A percentile compares a stretch with the other conserved stretches of the same genome.
These are phyloP conservation scores for Apamea sordens DNA, from an alignment of 2,888 invertebrate species.

Conservation along the genomic window DNA sequence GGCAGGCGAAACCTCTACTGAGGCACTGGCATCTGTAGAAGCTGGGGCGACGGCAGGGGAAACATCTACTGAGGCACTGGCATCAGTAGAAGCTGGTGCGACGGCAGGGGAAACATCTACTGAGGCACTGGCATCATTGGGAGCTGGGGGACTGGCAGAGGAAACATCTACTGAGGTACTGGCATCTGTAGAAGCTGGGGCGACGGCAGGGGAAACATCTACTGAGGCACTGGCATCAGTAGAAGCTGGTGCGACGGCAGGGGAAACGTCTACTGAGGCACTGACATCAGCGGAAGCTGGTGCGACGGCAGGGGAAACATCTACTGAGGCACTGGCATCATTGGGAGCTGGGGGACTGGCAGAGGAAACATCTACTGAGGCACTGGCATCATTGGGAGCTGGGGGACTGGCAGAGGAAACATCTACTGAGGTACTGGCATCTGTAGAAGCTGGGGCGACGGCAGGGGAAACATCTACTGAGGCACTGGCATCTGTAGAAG, in stretches of 20 bases:
- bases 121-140: neutral
- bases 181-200: too few relatives aligned
- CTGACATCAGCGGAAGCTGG: too few relatives aligned
- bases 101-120: neutral
- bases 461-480: too few relatives aligned
- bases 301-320: neutral
- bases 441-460: too few relatives aligned
- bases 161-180: neutral
- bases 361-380: neutral
- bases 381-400: too few relatives aligned
- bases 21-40: accelerated
- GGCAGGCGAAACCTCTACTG: too few relatives aligned
- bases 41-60: accelerated
- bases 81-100: neutral
- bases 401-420: neutral
- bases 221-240: neutral
- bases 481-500: too few relatives aligned
- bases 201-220: accelerated
- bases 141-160: neutral
- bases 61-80: too few relatives aligned
- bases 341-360: neutral
- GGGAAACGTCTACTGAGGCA: too few relatives aligned
- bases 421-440: neutral
- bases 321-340: too few relatives aligned
- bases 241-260: too few relatives aligned